Evolutionary conservation across 2,888 invertebrate species (phyloP).

Genomic region (Luperina testacea): DNA sequence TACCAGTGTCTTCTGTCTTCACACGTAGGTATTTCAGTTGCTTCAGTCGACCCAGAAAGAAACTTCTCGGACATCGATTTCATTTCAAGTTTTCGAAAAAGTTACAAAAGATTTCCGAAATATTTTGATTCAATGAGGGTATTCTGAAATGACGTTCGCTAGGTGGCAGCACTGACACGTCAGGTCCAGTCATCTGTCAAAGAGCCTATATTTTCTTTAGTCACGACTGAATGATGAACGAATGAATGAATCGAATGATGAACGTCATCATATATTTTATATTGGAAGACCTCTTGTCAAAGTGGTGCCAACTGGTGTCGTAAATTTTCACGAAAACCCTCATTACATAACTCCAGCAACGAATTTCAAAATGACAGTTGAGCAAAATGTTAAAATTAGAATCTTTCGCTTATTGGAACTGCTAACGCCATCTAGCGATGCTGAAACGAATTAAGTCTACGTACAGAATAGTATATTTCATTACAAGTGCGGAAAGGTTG

Average conservation of each 20-base stretch:
- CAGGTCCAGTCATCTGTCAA: no score
- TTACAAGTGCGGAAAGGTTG: no score
- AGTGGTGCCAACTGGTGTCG: no score
- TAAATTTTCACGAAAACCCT: no score
- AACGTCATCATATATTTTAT: no score
- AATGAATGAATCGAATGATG: no score
- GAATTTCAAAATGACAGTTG: slow-evolving; percentile 28
- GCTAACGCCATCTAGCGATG: slow-evolving; percentile 55
- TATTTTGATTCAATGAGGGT: neutral
- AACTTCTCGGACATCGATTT: slow-evolving; percentile 5
- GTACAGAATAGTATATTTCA: no score
- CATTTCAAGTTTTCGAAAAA: neutral
- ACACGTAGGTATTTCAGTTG: slow-evolving; percentile 31
- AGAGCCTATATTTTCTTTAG: no score
- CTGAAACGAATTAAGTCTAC: neutral
- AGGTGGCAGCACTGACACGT: no score
- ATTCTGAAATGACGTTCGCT: no score
- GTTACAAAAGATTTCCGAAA: neutral
- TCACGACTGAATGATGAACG: no score
- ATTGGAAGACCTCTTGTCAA: no score
- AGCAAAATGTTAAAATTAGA: slow-evolving; percentile 14
- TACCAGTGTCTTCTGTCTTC: slow-evolving; percentile 20
- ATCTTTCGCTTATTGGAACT: slow-evolving; percentile 10
- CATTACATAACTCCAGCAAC: neutral
- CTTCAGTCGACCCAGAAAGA: slow-evolving; percentile 36